Conservation (phyloP, 1,140 invertebrate genomes). For the Trissolcus basalis region DNA sequence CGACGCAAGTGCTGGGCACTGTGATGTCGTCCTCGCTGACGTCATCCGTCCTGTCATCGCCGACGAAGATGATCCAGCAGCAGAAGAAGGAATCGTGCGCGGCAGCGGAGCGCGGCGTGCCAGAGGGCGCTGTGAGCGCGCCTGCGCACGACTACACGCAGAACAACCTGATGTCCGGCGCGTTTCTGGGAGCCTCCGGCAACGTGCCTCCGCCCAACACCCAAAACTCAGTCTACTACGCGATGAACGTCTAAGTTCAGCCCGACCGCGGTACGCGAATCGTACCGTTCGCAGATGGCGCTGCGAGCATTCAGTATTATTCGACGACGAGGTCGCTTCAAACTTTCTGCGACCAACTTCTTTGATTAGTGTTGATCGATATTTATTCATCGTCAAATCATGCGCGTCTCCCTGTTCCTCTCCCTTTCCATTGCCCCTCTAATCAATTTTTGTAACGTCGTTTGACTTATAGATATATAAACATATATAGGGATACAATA, state of each 20-base stretch:
- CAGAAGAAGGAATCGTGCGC: constrained; percentile 61
- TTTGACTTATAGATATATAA: constrained; percentile 32
- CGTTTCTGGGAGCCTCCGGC: constrained; percentile 52
- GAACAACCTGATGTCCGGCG: constrained; percentile 34
- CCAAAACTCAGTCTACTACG: constrained; percentile 74
- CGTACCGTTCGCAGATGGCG: constrained; percentile 28
- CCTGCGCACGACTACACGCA: constrained; percentile 76
- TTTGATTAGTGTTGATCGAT: constrained; percentile 24
- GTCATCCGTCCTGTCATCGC: constrained; percentile 71
- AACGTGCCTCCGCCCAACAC: constrained; percentile 68
- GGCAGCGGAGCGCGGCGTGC: constrained; percentile 79
- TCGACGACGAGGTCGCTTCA: background rate
- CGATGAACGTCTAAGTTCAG: constrained; percentile 74
- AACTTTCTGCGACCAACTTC: constrained; percentile 8
- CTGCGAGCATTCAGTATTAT: constrained; percentile 31
- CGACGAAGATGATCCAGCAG: constrained; percentile 64
- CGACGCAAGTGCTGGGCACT: constrained; percentile 45
- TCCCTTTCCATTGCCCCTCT: no score
- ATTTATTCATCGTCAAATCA: constrained; percentile 36
- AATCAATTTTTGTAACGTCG: constrained; percentile 38
- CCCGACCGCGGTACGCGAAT: no score
- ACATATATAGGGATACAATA: constrained; percentile 36
- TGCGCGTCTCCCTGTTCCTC: background rate
- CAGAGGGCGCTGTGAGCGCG: constrained; percentile 80
- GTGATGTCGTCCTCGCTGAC: constrained; percentile 73